Evolutionary conservation across 2,888 invertebrate species (phyloP), one percentile per base, ranked within the genome.

Genomic region (Temnothorax unifasciatus): DNA sequence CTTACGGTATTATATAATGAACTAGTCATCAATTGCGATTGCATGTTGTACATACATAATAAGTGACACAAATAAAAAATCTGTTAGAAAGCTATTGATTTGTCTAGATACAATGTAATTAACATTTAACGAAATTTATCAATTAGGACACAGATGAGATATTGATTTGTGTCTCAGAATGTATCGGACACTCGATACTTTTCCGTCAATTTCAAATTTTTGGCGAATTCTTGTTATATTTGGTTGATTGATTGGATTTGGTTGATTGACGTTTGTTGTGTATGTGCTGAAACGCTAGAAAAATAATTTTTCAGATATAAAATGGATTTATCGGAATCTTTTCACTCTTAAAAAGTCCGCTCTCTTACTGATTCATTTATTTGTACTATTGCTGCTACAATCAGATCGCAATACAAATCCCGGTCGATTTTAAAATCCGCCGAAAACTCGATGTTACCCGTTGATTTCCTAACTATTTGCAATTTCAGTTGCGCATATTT

Each of bases 361-460:
- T 41, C 73, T 73, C 59, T 74, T 59, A 44, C 59, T 29, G 44
- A 59, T 74, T 44, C 29, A 74, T 59, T 44, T 73, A 73, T 44
- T 59, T 38, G n/a, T 52, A 59, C 44, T 74, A 18, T 52, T 59
- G 44, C 29, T 44, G 50, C 50, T 71, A 54, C 71, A 61, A 74
- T 74, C 44, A 25, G 74, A 59, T 61, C 18, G 29, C 44, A 52
- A 59, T 59, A n/a, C 44, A 59, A 34, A 44, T 44, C 29, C n/a
- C 38, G 18, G 18, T 25, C 29, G 54, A 50, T 52, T 59, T 34
- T 59, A 47, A 74, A 74, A 57, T 0, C 38, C 41, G 9, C 3
- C 13, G 44, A 13, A 6, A 74, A 74, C 59, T 74, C 44, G 57
- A 57, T 57, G 44, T 54, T 73, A 41, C 3, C 25, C 25, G 11